Percentiles rank a stretch among this genome's conserved stretches.
Evolutionary conservation across 2,888 invertebrate genomes (phyloP).

Genomic region (Subacronicta megacephala): DNA sequence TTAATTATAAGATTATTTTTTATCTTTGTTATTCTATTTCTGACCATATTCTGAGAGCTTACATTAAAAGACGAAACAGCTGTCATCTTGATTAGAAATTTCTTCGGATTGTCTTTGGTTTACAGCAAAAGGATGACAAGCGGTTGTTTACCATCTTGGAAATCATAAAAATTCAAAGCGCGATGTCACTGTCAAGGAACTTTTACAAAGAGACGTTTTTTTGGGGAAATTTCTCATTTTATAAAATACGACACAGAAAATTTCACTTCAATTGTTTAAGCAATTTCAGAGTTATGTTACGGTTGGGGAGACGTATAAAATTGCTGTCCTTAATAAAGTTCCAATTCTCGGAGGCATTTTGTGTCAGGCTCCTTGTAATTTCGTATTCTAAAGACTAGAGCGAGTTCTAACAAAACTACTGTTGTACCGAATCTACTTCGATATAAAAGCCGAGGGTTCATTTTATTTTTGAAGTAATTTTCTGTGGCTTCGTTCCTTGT

Average conservation of each 20-base stretch:
- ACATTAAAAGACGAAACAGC: too few relatives aligned
- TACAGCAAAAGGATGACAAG: too few relatives aligned
- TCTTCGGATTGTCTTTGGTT: too few relatives aligned
- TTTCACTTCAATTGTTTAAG: constrained; percentile 35
- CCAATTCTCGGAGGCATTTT: constrained; percentile 39
- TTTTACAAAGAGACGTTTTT: background rate
- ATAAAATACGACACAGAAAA: constrained; percentile 16
- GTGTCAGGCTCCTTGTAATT: constrained; percentile 40
- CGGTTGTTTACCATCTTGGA: background rate
- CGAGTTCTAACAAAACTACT: constrained; percentile 10
- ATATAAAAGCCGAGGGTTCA: background rate
- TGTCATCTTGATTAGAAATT: too few relatives aligned
- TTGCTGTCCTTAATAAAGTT: constrained; percentile 45
- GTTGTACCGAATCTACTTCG: constrained; percentile 23
- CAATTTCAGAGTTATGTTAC: constrained; percentile 40
- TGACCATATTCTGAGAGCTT: too few relatives aligned
- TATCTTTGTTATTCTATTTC: too few relatives aligned
- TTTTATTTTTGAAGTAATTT: constrained; percentile 5
- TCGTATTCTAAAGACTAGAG: constrained; percentile 25
- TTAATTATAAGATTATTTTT: too few relatives aligned
- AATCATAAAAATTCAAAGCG: background rate
- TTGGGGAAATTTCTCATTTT: constrained; percentile 6
- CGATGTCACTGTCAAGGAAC: background rate
- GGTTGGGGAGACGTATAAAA: constrained; percentile 35
- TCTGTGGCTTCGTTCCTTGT: background rate